Percentiles rank a stretch among this genome's conserved stretches.
Evolutionary conservation across 2,888 invertebrate species (phyloP).

Genomic region (Drosophila ustulata): DNA sequence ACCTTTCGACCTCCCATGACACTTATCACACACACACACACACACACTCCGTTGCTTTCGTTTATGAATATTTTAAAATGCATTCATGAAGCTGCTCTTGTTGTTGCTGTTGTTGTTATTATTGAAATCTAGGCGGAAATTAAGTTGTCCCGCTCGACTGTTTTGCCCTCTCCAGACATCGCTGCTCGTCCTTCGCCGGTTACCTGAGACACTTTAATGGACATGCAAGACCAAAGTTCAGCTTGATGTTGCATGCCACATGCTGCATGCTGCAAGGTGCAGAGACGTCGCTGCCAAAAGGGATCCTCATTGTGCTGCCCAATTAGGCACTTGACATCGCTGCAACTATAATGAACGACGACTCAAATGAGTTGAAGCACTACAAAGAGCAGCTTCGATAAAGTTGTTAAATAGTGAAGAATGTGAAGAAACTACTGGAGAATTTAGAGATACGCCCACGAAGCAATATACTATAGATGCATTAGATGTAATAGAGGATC

Average conservation of each 20-base stretch:
- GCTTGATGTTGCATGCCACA: constrained; percentile 27
- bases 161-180: not conserved
- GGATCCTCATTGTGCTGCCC: not conserved
- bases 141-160: constrained; percentile 73
- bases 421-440: not conserved
- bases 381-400: too few species aligned
- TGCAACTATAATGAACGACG: not conserved
- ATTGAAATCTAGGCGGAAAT: constrained; percentile 79
- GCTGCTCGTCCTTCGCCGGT: constrained; percentile 33
- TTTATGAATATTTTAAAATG: constrained; percentile 79
- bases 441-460: not conserved
- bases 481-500: too few species aligned
- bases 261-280: not conserved
- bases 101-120: constrained; percentile 42
- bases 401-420: not conserved
- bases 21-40: constrained; percentile 20
- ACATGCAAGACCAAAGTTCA: constrained; percentile 70
- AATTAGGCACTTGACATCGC: constrained; percentile 8
- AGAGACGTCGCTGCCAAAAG: constrained; percentile 7
- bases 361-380: not conserved
- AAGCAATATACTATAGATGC: too few species aligned
- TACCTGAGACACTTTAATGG: constrained; percentile 73
- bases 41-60: constrained; percentile 45
- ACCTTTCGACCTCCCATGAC: constrained; percentile 48
- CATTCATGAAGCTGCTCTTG: constrained; percentile 47